Base-by-base conservation (phyloP, 2,888 invertebrate genomes). In the Standfussiana lucernea region DNA sequence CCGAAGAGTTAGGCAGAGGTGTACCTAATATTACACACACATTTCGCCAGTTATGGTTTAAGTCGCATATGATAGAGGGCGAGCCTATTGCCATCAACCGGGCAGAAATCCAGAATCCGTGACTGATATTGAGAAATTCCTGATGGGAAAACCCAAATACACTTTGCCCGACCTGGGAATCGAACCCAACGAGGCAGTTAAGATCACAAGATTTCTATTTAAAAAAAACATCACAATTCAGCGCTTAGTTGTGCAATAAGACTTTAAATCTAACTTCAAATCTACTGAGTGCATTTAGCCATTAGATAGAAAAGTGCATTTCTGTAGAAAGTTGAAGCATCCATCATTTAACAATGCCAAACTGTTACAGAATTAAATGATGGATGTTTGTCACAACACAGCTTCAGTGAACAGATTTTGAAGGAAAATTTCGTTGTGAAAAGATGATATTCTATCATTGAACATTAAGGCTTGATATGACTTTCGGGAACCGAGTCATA, bases 261-360 rank as follows among this genome's bases (percentile, higher is more conserved):
- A 59, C 7, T 13, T n/a, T n/a, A n/a, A n/a, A n/a, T n/a, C n/a
- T n/a, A n/a, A n/a, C 13, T 45, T 42, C 6, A 45, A 8, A 66
- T n/a, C 68, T 18, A 35, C 4, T 1, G 42, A 76, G 42, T 28
- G 45, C 28, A 76, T 56, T 42, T 28, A 18, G 6, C n/a, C 28
- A 18, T 53, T 28, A n/a, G 24, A 64, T 35, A 37, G 28, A 65
- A 64, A 65, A 76, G 13, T 64, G 24, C 18, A 76, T 76, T 45
- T 32, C 7, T 8, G 28, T 53, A 64, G 42, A 50, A 40, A n/a
- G 18, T 74, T 61, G 21, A 11, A 15, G 28, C 40, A 64, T 28
- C 18, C 7, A 42, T 40, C 37, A 62, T 64, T 64, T 64, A 64
- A 24, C 11, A 75, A 59, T 50, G 4, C n/a, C 40, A 32, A 32